These are phyloP conservation scores for Pteropus rufus DNA, from an alignment of 2,797 vertebrate species.

Conservation along the genomic window DNA sequence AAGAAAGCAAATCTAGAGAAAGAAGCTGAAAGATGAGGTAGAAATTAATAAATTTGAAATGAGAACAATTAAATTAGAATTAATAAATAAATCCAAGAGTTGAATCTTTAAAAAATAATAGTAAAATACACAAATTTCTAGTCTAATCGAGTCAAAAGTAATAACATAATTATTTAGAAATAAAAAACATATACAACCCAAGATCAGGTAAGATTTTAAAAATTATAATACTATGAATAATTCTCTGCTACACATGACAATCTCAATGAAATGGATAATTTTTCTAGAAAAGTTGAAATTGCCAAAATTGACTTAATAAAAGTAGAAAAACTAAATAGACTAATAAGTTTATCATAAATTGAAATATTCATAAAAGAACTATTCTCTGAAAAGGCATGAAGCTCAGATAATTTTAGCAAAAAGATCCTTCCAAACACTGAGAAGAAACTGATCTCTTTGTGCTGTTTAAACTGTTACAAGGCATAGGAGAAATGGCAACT, in stretches of 20 bases:
- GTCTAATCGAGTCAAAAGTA: background rate
- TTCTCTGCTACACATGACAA: background rate
- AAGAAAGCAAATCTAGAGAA: background rate
- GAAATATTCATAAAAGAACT: background rate
- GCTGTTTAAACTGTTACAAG: background rate
- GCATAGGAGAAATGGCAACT: background rate
- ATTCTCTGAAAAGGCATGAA: background rate
- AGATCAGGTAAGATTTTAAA: background rate
- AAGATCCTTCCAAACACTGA: background rate
- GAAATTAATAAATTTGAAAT: background rate
- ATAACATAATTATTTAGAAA: conserved; percentile 11
- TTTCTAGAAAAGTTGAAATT: background rate
- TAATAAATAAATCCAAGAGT: background rate
- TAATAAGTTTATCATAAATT: background rate
- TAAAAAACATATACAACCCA: background rate
- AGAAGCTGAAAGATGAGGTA: background rate
- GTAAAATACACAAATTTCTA: background rate
- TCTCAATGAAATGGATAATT: background rate
- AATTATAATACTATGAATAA: background rate
- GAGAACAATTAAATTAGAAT: background rate
- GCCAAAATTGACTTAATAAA: background rate
- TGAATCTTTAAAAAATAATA: background rate
- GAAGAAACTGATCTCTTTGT: background rate
- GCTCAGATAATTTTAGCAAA: background rate
- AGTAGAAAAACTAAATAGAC: background rate